A percentile compares a stretch with the other conserved stretches of the same genome.
Evolutionary conservation across 2,797 vertebrate species (phyloP).

Genomic region (Pogoniulus pusillus): DNA sequence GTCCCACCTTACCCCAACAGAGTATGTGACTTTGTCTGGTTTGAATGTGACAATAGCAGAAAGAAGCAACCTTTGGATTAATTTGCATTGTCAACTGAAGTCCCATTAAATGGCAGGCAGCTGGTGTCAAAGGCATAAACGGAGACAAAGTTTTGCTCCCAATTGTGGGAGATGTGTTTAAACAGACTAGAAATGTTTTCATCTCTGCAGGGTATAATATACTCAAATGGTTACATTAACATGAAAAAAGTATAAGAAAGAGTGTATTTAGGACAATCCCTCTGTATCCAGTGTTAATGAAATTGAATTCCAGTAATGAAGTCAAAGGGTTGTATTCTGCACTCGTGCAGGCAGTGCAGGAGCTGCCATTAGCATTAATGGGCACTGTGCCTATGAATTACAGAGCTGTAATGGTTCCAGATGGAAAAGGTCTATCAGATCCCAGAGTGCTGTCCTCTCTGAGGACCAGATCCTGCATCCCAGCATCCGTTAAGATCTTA

Average conservation of each 20-base stretch:
- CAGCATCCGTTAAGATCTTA: neutral
- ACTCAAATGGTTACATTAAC: slow-evolving; percentile 73
- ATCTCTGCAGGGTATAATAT: slow-evolving; percentile 71
- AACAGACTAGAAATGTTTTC: slow-evolving; percentile 72
- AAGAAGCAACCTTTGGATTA: slow-evolving; percentile 70
- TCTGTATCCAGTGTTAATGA: slow-evolving; percentile 72
- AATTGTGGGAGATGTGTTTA: slow-evolving; percentile 72
- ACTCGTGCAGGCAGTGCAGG: neutral
- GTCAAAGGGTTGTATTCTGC: slow-evolving; percentile 60
- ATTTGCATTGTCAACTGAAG: slow-evolving; percentile 64
- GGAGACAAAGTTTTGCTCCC: slow-evolving; percentile 70
- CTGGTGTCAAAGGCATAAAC: slow-evolving; percentile 72
- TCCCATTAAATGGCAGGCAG: slow-evolving; percentile 70
- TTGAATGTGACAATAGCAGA: slow-evolving; percentile 48
- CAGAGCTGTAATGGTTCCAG: neutral
- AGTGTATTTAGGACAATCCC: slow-evolving; percentile 73
- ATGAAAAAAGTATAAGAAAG: slow-evolving; percentile 71
- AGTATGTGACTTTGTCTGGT: slow-evolving; percentile 27
- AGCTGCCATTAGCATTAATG: slow-evolving; percentile 41
- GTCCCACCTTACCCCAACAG: neutral
- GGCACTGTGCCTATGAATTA: slow-evolving; percentile 23
- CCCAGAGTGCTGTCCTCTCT: slow-evolving; percentile 11
- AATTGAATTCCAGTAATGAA: slow-evolving; percentile 76
- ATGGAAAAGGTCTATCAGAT: slow-evolving; percentile 28
- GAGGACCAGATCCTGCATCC: neutral